phyloP scores from a whole-genome alignment of 1,140 invertebrate species.

The Anthonomus grandis region DNA sequence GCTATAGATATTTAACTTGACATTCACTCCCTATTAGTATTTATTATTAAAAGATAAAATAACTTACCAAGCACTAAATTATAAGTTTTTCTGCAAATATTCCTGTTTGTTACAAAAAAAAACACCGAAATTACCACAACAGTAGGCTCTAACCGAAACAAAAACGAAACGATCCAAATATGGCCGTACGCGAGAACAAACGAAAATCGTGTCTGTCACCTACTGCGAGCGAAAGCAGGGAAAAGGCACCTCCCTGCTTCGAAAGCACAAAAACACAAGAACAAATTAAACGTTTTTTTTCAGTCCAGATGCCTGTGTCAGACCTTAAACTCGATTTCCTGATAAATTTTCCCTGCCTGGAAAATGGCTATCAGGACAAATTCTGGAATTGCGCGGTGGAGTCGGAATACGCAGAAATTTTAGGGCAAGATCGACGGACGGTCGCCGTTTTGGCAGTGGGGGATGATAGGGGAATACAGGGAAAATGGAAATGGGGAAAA shows the following conservation, averaged over 20 bases:
- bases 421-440: conserved; percentile 13
- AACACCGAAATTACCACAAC: no score
- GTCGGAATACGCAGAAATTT: conserved; percentile 11
- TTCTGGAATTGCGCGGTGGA: conserved; percentile 18
- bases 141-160: conserved; percentile 12
- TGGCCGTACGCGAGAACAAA: conserved; percentile 23
- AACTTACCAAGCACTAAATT: conserved; percentile 8
- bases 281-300: background rate
- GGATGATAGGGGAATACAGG: background rate
- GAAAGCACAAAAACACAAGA: background rate
- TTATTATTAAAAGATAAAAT: background rate
- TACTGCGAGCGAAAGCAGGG: background rate
- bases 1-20: no score
- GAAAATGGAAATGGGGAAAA: background rate
- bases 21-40: no score
- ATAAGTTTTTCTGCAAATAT: background rate
- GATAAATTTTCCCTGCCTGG: conserved; percentile 13
- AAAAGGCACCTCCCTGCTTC: background rate
- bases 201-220: background rate
- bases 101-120: background rate
- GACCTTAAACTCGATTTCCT: conserved; percentile 3
- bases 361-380: conserved; percentile 22
- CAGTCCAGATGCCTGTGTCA: background rate
- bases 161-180: conserved; percentile 24
- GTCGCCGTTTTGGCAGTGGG: background rate